phyloP scores from a whole-genome alignment of 2,113 vertebrate species.

The Illadopsis cleaveri region DNA sequence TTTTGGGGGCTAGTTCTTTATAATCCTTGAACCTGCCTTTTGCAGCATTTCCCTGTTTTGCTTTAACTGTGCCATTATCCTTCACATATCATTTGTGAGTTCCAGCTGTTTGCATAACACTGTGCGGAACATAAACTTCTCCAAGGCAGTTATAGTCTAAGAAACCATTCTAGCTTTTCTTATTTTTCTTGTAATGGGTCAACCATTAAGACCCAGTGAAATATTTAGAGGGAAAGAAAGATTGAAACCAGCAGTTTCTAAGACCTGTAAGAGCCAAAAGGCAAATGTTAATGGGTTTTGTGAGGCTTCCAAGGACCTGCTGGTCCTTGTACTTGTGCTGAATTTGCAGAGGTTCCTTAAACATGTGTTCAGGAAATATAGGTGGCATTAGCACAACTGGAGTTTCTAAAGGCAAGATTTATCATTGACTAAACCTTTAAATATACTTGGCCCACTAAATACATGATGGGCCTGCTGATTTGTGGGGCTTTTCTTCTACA shows the following conservation, averaged over 20 bases:
- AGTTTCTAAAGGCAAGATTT: conserved; percentile 17
- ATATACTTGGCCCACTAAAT: background rate
- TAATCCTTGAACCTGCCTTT: conserved; percentile 41
- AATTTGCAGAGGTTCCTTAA: conserved; percentile 53
- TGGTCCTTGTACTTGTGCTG: conserved; percentile 36
- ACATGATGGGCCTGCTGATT: background rate
- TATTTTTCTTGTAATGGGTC: conserved; percentile 48
- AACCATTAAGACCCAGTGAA: conserved; percentile 37
- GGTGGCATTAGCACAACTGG: conserved; percentile 5
- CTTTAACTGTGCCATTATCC: conserved; percentile 39
- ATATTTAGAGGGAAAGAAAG: conserved; percentile 48
- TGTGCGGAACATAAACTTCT: conserved; percentile 45
- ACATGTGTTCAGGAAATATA: conserved; percentile 49
- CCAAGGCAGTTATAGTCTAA: background rate
- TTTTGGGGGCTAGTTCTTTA: background rate
- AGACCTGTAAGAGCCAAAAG: conserved; percentile 27
- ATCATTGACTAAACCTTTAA: conserved; percentile 18
- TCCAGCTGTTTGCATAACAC: conserved; percentile 55
- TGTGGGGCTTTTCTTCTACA: background rate
- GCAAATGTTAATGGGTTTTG: conserved; percentile 62
- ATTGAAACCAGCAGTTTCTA: conserved; percentile 36
- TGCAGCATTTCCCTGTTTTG: background rate
- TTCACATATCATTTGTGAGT: conserved; percentile 30
- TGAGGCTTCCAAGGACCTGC: conserved; percentile 60
- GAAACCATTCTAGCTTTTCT: conserved; percentile 41